phyloP scores from a whole-genome alignment of 2,797 vertebrate species.

The Notolabrus celidotus region DNA sequence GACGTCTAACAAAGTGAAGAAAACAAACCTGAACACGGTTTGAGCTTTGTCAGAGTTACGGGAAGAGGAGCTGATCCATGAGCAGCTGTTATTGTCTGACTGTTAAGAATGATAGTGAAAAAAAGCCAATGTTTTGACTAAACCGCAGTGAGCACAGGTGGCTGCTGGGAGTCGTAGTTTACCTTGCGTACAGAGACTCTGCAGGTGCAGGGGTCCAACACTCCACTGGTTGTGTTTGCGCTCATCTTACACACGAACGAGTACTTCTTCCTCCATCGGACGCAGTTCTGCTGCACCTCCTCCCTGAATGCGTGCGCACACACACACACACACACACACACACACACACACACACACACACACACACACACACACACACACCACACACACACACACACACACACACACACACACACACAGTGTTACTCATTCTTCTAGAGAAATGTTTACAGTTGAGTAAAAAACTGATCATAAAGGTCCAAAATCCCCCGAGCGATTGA shows the following conservation, averaged over 20 bases:
- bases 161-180: conserved; percentile 53
- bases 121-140: no score
- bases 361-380: conserved; percentile 32
- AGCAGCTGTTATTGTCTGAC: no score
- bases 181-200: conserved; percentile 96
- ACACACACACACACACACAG: not conserved
- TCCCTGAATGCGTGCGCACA: conserved; percentile 80
- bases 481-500: no score
- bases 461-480: no score
- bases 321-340: conserved; percentile 35
- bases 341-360: conserved; percentile 21
- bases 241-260: conserved; percentile 96
- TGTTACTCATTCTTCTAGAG: no score
- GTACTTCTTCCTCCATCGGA: conserved; percentile 94
- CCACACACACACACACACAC: conserved; percentile 18
- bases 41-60: no score
- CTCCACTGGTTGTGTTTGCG: conserved; percentile 90
- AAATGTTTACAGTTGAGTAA: no score
- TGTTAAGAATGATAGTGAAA: no score
- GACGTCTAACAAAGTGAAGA: no score
- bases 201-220: conserved; percentile 94
- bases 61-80: no score
- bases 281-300: conserved; percentile 96
- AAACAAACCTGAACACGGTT: no score
- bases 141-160: not conserved